These are phyloP conservation scores for Hemibagrus wyckioides DNA, from an alignment of 2,113 vertebrate genomes.

Conservation along the genomic window DNA sequence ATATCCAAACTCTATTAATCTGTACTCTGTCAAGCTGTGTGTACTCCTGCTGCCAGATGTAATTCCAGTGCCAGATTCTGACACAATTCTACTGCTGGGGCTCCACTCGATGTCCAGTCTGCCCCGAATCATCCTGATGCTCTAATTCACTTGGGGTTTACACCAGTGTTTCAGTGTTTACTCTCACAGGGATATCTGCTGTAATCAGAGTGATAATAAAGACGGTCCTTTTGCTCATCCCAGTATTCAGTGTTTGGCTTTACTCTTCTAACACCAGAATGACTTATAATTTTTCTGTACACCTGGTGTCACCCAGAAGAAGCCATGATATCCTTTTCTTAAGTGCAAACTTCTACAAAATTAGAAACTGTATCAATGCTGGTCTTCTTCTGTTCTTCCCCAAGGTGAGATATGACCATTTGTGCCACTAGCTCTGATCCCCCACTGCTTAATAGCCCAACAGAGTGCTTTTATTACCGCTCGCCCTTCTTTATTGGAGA, in stretches of 20 bases:
- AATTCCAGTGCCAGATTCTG: neutral
- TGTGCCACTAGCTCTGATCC: slow-evolving; percentile 17
- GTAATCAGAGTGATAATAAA: neutral
- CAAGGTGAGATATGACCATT: neutral
- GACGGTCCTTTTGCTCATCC: neutral
- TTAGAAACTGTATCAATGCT: neutral
- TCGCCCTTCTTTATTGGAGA: slow-evolving; percentile 17
- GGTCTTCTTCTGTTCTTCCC: neutral
- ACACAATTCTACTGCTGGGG: neutral
- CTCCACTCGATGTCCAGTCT: neutral
- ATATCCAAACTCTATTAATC: slow-evolving; percentile 6
- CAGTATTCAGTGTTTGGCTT: neutral
- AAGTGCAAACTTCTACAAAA: slow-evolving; percentile 8
- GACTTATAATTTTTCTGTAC: neutral
- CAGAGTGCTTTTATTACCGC: slow-evolving; percentile 23
- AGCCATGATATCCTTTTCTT: neutral
- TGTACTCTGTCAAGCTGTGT: slow-evolving; percentile 2
- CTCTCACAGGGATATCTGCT: neutral
- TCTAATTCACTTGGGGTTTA: neutral
- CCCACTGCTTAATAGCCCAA: slow-evolving; percentile 24
- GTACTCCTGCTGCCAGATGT: neutral
- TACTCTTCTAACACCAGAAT: neutral
- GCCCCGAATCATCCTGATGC: neutral
- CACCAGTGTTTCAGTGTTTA: neutral
- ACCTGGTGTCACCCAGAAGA: neutral